Evolutionary conservation across 2,888 invertebrate genomes (phyloP).

Genomic region (Platycnemis pennipes): DNA sequence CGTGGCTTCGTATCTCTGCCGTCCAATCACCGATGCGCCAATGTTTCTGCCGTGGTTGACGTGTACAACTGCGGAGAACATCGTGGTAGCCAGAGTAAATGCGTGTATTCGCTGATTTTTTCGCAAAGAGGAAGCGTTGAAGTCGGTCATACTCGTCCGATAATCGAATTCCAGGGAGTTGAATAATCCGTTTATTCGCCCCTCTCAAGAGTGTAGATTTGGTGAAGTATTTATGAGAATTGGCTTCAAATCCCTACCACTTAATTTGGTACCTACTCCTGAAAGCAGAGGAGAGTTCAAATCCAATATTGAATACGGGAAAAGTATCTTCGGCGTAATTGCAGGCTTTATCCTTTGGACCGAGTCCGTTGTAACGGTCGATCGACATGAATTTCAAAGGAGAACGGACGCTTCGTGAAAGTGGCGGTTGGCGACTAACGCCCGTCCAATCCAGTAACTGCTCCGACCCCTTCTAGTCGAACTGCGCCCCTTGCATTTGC

Average conservation of each 20-base stretch:
- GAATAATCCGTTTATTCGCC: no score
- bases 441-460: neutral
- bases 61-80: no score
- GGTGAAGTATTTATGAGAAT: no score
- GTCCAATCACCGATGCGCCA: neutral
- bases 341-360: neutral
- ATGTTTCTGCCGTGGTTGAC: no score
- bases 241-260: no score
- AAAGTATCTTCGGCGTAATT: neutral
- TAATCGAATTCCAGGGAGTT: no score
- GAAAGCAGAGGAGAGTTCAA: neutral
- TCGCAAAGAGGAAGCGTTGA: no score
- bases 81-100: no score
- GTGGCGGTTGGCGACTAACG: neutral
- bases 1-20: neutral
- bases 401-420: neutral
- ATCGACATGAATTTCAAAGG: neutral
- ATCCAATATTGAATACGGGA: neutral
- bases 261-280: no score
- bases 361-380: neutral
- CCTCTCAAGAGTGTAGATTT: no score
- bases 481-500: neutral
- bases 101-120: no score
- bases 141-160: no score
- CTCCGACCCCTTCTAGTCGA: neutral